phyloP scores from a whole-genome alignment of 2,113 vertebrate species.

The Gymnogyps californianus region DNA sequence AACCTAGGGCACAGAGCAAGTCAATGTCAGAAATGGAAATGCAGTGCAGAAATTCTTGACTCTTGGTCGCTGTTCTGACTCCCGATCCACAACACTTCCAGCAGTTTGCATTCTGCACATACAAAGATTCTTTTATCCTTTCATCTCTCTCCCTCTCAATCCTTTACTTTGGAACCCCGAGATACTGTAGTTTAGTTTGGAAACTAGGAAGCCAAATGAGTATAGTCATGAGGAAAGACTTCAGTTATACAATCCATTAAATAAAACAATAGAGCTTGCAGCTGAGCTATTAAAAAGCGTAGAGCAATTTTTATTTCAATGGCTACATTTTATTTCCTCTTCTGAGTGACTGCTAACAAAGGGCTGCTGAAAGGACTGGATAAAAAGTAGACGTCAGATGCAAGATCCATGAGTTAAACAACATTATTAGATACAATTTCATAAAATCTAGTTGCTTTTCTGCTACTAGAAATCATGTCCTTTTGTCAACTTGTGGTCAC shows the following conservation, averaged over 20 bases:
- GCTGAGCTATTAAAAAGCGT: conserved; percentile 88
- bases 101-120: conserved; percentile 12
- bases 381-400: conserved; percentile 88
- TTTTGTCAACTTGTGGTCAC: conserved; percentile 90
- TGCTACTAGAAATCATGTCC: conserved; percentile 88
- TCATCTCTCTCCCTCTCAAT: background rate
- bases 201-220: conserved; percentile 80
- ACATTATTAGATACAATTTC: conserved; percentile 90
- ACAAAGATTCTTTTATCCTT: conserved; percentile 40
- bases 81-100: background rate
- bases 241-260: conserved; percentile 87
- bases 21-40: background rate
- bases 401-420: conserved; percentile 87
- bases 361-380: conserved; percentile 85
- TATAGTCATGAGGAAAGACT: conserved; percentile 84
- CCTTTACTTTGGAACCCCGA: conserved; percentile 65
- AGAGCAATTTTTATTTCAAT: conserved; percentile 88
- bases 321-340: conserved; percentile 88
- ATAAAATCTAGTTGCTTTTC: conserved; percentile 89
- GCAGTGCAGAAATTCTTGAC: background rate
- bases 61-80: background rate
- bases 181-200: conserved; percentile 78
- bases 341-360: conserved; percentile 87
- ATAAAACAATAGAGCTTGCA: conserved; percentile 86
- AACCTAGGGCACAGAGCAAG: background rate